Percentiles rank a stretch among this genome's conserved stretches.
Conservation (phyloP, 2,888 invertebrate species). For the Athrips mouffetella region DNA sequence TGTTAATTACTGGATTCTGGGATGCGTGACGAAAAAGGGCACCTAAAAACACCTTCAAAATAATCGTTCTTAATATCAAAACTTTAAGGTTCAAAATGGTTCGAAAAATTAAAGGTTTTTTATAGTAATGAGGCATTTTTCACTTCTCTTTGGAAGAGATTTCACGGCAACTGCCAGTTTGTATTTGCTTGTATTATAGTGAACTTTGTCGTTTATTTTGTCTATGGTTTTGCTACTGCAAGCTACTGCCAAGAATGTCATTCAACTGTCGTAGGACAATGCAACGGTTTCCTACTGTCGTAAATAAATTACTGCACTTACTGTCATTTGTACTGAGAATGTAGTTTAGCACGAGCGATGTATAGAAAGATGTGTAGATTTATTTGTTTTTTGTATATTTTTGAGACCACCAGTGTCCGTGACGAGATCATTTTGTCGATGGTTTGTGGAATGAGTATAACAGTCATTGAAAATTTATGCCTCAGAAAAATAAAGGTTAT, state of each 20-base stretch:
- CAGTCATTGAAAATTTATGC: too few species aligned
- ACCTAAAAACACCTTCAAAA: not conserved
- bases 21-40: constrained; percentile 33
- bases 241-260: constrained; percentile 27
- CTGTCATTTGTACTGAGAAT: constrained; percentile 2
- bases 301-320: constrained; percentile 1
- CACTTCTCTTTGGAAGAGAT: constrained; percentile 53
- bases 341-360: not conserved
- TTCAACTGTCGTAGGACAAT: constrained; percentile 17
- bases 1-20: constrained; percentile 40
- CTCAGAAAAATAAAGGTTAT: too few species aligned
- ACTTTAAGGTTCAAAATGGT: not conserved
- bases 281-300: constrained; percentile 10
- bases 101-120: constrained; percentile 15
- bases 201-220: constrained; percentile 45
- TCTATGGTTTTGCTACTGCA: constrained; percentile 21
- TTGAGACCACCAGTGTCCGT: too few species aligned
- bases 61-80: constrained; percentile 1
- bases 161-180: constrained; percentile 53
- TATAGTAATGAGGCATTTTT: constrained; percentile 47
- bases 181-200: constrained; percentile 45
- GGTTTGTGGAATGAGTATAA: too few species aligned
- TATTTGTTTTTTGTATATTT: not conserved
- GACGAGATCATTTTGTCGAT: too few species aligned
- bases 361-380: not conserved